Base-by-base conservation (phyloP, 2,113 vertebrate species). In the Sterrhoptilus dennistouni region DNA sequence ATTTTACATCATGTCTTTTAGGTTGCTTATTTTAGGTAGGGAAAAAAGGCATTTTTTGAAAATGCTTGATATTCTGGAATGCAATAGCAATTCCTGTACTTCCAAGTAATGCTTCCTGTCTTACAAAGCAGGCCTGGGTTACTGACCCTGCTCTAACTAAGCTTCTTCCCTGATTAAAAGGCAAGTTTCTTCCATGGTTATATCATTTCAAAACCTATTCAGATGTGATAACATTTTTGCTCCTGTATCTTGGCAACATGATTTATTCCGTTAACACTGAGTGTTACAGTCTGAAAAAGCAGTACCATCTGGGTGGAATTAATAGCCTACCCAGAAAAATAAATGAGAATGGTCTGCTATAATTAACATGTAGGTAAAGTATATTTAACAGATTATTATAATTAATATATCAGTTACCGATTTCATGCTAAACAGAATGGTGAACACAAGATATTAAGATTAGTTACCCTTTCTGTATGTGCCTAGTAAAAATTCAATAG, bases 301-400 rank as follows among this genome's bases (percentile, higher is more conserved):
- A 96, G 94, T 97, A 96, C 98, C 98, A 98, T 98, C 98, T 98
- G 98, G 97, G 96, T 98, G 97, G 98, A 98, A 98, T 98, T 98
- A 98, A 98, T 98, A 98, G 97, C 96, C 96, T 98, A 97, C 97
- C 97, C 97, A 96, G 97, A 98, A 97, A 98, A 98, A 98, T 97
- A 97, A 97, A 98, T 97, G 97, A 98, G 97, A 98, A 97, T 97
- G 97, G 97, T 94, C 98, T 97, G 93, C 95, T 94, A 96, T 98
- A 98, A 98, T 98, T 98, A 98, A 98, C 98, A 97, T 96, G 98
- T 96, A 98, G 97, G 98, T 98, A 98, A 98, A 98, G 97, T 98
- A 98, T 98, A 98, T 98, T 98, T 98, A 98, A 98, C 97, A 98
- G 98, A 98, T 98, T 98, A 98, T 98, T 98, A 95, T 98, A 98